Conservation (phyloP, 2,797 vertebrate genomes). For the Poeciliopsis paucimaculata region DNA sequence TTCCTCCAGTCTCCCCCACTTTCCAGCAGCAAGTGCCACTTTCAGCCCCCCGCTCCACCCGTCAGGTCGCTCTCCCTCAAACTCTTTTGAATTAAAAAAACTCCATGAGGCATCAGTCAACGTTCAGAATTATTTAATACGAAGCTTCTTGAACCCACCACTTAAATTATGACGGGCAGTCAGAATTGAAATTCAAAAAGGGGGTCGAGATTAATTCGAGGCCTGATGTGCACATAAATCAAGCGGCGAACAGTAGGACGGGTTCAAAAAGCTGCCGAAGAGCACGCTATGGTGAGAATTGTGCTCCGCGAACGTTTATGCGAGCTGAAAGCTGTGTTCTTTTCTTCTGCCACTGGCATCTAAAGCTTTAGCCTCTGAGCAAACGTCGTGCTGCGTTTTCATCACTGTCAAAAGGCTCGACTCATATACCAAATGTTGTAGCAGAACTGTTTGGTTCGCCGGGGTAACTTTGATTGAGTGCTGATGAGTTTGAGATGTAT, state of each 20-base stretch:
- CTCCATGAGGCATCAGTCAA: conserved; percentile 34
- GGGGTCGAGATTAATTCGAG: conserved; percentile 41
- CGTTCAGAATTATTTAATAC: conserved; percentile 40
- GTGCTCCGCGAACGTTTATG: conserved; percentile 15
- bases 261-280: conserved; percentile 23
- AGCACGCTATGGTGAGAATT: conserved; percentile 9
- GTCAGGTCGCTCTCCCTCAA: conserved; percentile 25
- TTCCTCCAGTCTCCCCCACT: conserved; percentile 40
- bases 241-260: conserved; percentile 18
- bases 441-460: conserved; percentile 12
- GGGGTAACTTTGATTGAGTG: conserved; percentile 27
- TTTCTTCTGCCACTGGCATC: conserved; percentile 44
- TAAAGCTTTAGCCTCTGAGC: conserved; percentile 46
- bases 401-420: conserved; percentile 47
- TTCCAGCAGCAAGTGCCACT: conserved; percentile 18
- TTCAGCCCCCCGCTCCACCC: conserved; percentile 19
- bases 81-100: conserved; percentile 47
- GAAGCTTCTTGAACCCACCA: conserved; percentile 29
- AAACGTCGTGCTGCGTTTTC: conserved; percentile 52
- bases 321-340: conserved; percentile 28
- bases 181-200: conserved; percentile 28
- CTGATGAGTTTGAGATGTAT: conserved; percentile 28
- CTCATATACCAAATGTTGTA: conserved; percentile 40
- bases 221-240: conserved; percentile 43
- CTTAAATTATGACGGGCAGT: conserved; percentile 37